Conservation (phyloP, 2,888 invertebrate genomes). For the Diadegma fenestrale region DNA sequence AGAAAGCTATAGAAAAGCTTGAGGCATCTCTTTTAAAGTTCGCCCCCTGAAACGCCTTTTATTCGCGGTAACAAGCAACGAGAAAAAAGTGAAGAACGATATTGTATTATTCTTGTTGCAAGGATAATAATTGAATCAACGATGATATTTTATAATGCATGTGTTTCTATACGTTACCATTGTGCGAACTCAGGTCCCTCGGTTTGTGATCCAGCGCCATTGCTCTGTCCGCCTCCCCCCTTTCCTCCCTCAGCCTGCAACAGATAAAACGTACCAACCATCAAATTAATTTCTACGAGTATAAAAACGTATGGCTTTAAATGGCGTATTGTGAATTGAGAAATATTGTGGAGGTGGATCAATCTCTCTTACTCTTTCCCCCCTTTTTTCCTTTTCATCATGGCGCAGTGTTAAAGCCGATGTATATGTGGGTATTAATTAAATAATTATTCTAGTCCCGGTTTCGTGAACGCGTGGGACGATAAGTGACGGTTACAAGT, state of each 20-base stretch:
- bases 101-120: slow-evolving; percentile 47
- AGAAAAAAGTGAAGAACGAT: slow-evolving; percentile 30
- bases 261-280: slow-evolving; percentile 79
- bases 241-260: slow-evolving; percentile 94
- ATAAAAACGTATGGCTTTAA: slow-evolving; percentile 63
- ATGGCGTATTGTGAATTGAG: slow-evolving; percentile 70
- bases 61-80: slow-evolving; percentile 24
- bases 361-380: slow-evolving; percentile 35
- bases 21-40: slow-evolving; percentile 39
- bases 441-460: slow-evolving; percentile 82
- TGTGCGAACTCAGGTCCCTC: slow-evolving; percentile 94
- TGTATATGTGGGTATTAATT: slow-evolving; percentile 78
- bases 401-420: slow-evolving; percentile 20
- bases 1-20: slow-evolving; percentile 15
- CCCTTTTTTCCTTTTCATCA: not conserved
- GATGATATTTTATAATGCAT: slow-evolving; percentile 32
- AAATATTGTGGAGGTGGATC: slow-evolving; percentile 73
- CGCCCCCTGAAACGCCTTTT: slow-evolving; percentile 6
- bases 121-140: slow-evolving; percentile 61
- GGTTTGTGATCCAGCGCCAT: slow-evolving; percentile 93
- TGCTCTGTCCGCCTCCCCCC: slow-evolving; percentile 93
- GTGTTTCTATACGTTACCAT: slow-evolving; percentile 88
- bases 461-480: slow-evolving; percentile 78
- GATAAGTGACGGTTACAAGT: slow-evolving; percentile 80
- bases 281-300: slow-evolving; percentile 50